Percentiles rank a stretch among this genome's conserved stretches.
Conservation (phyloP, 2,113 vertebrate genomes). For the Nannospalax galili region DNA sequence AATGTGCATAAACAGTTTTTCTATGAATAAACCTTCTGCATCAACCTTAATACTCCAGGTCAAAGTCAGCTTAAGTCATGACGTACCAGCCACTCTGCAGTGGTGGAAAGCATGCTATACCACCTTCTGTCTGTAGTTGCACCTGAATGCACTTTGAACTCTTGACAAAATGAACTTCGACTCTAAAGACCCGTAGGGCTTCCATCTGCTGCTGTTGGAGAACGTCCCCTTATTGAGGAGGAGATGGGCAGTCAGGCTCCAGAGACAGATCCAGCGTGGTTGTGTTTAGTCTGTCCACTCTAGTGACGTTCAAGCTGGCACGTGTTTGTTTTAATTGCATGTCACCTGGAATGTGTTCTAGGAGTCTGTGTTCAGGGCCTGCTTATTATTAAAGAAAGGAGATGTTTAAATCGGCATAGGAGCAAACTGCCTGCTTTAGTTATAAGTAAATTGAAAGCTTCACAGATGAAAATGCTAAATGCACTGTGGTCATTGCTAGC, state of each 20-base stretch:
- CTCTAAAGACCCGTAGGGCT: background rate
- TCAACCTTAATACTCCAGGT: constrained; percentile 47
- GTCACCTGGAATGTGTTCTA: constrained; percentile 35
- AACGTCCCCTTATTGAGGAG: background rate
- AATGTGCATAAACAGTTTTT: background rate
- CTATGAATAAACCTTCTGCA: constrained; percentile 51
- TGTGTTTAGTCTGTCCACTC: constrained; percentile 10
- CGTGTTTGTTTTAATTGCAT: constrained; percentile 59
- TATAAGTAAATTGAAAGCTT: constrained; percentile 34
- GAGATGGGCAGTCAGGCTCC: background rate
- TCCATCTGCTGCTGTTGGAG: background rate
- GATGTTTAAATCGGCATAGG: constrained; percentile 29
- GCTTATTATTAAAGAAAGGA: constrained; percentile 31
- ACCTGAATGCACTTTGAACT: background rate
- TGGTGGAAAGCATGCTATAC: background rate
- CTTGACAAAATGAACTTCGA: constrained; percentile 19
- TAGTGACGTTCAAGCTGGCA: background rate
- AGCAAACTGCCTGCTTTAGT: constrained; percentile 14
- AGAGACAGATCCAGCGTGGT: background rate
- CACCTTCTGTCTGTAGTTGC: background rate
- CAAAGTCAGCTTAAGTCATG: background rate
- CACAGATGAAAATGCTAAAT: background rate
- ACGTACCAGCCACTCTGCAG: background rate
- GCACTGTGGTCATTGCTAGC: background rate
- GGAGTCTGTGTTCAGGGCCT: constrained; percentile 1